Base-by-base conservation (phyloP, 2,113 vertebrate genomes). In the Todiramphus chloris region DNA sequence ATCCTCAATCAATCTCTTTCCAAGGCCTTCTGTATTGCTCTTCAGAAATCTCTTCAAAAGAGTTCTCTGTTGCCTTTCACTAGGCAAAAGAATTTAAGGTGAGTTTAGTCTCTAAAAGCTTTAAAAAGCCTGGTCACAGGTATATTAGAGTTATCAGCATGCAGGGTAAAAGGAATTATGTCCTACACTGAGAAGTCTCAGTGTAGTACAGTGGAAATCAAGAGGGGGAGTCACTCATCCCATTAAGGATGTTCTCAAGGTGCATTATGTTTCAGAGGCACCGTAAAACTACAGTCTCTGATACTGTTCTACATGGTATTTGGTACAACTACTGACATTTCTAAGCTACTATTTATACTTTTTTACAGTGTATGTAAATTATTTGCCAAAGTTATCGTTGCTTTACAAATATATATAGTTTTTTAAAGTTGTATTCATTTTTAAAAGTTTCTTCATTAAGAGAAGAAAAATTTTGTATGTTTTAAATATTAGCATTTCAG, bases 1-100 rank as follows among this genome's bases (percentile, higher is more conserved):
- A 92, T 89, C 63, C 33, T 69, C 86, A 48, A 1, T 88, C 63
- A 89, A 30, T 4, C 23, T 56, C 31, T 91, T 95, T 83, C 63
- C 88, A 56, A 90, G 59, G 8, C 35, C 19, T 8, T 79, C 28
- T 73, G 23, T 72, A 66, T 33, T 66, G 72, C 59, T 78, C 46
- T 89, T 89, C 68, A 84, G 56, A 91, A 94, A 87, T 70, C 37
- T 69, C 46, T 81, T 94, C 63, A 91, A 89, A 83, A 51, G 50
- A 74, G 18, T 87, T 94, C 31, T 83, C 33, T 74, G 9, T 66
- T 6, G 7, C 37, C 60, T 91, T 94, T 92, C 17, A 86, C 39
- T 81, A 74, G 67, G 10, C 18, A 87, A 83, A 83, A 6, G 41
- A 89, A 84, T 89, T 94, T 64, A 80, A 83, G 63, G n/a, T 44